Evolutionary conservation across 2,888 invertebrate species (phyloP), one percentile per base, ranked within the genome.

Genomic region (Machimus atricapillus): DNA sequence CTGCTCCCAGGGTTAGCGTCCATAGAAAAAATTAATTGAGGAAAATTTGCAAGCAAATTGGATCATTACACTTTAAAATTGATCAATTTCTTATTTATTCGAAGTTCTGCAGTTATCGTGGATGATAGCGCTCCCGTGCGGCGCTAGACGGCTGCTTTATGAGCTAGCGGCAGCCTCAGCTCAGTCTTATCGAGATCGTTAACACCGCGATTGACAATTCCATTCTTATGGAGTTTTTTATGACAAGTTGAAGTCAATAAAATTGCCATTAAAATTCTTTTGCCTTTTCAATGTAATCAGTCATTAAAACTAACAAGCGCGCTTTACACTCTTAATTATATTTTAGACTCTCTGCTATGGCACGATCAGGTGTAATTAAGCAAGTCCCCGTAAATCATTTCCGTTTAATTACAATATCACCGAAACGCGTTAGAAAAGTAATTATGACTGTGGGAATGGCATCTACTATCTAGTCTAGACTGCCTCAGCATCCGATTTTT

Each of bases 171-270:
- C 66, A 14, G 23, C 23, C 14, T 23, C 12, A 66, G 12, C 66
- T 66, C 12, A 12, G 23, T 66, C 66, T 66, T 66, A 66, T 66
- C 66, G 40, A 40, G 78, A 46, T 78, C 31, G 46, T 81, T 81
- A 56, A 52, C 81, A 81, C 56, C 34, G 8, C 43, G 19, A 81
- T 81, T 56, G 81, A 56, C 56, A 56, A 56, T 81, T 81, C 16
- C 9, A 81, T 81, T 81, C 34, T 81, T 56, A 12, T 56, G 52
- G 56, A 14, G 81, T 56, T 81, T 81, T 81, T 81, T 81, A 81
- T 52, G 52, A 34, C 34, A 81, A 52, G 27, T 81, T 31, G n/a
- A 34, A 81, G 16, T 5, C 52, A 52, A 81, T 81, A 81, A 78
- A 78, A 78, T 2, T 23, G 46, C 78, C 19, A 78, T 78, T 23